Percentiles rank a stretch among this genome's conserved stretches.
Evolutionary conservation across 2,888 invertebrate genomes (phyloP).

Genomic region (Anorthoa munda): DNA sequence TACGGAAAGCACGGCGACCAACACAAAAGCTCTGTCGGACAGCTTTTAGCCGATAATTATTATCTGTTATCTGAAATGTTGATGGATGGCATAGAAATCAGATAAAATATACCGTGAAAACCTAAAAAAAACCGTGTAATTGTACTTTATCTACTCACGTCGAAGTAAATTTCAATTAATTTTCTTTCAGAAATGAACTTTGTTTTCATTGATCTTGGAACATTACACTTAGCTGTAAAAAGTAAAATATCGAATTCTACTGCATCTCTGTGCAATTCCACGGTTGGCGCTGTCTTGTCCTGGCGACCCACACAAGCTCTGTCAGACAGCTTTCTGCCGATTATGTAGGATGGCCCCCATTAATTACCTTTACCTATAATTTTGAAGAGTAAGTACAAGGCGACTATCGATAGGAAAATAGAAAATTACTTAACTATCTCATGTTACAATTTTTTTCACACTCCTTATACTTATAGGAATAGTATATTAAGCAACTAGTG

Average conservation of each 20-base stretch:
- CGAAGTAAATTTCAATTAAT: too few relatives aligned
- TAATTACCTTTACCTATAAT: background rate
- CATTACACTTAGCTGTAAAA: background rate
- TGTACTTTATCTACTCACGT: too few relatives aligned
- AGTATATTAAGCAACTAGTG: too few relatives aligned
- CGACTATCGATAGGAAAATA: too few relatives aligned
- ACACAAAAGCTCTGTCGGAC: slow-evolving; percentile 85
- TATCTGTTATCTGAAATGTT: background rate
- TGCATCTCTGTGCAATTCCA: slow-evolving; percentile 33
- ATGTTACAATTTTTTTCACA: background rate
- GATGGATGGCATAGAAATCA: too few relatives aligned
- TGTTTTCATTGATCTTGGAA: too few relatives aligned
- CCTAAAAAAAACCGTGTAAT: background rate
- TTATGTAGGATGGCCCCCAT: slow-evolving; percentile 60
- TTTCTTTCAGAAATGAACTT: too few relatives aligned
- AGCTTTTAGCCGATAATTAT: slow-evolving; percentile 86
- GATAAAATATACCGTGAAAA: too few relatives aligned
- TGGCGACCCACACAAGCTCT: slow-evolving; percentile 81
- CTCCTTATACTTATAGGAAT: too few relatives aligned
- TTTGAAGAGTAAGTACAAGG: background rate
- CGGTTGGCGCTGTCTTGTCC: slow-evolving; percentile 61
- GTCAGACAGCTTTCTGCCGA: slow-evolving; percentile 88
- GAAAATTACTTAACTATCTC: too few relatives aligned
- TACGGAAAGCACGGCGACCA: slow-evolving; percentile 68
- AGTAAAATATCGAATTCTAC: background rate